A percentile compares a stretch with the other conserved stretches of the same genome.
phyloP scores from a whole-genome alignment of 2,888 invertebrate genomes.

The Lordiphosa andalusiaca region DNA sequence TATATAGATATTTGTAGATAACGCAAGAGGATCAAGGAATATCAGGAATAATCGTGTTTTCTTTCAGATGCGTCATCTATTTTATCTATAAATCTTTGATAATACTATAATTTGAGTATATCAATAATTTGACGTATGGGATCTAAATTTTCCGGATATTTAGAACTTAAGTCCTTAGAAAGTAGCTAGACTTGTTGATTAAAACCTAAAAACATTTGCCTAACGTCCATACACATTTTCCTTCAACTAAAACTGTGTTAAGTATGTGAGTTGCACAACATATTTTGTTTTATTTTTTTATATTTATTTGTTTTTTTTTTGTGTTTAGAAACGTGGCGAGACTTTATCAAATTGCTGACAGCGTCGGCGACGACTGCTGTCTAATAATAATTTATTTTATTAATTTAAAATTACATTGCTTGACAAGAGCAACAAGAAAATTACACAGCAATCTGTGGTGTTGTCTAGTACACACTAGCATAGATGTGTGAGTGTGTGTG shows the following conservation, averaged over 20 bases:
- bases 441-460: slow-evolving; percentile 51
- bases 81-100: no score
- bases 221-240: neutral
- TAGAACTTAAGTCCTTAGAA: no score
- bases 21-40: no score
- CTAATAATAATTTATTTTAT: slow-evolving; percentile 74
- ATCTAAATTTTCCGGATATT: no score
- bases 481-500: slow-evolving; percentile 11
- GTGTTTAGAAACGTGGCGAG: slow-evolving; percentile 33
- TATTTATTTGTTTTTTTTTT: slow-evolving; percentile 20
- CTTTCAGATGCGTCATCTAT: no score
- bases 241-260: slow-evolving; percentile 14
- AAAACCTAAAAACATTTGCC: no score
- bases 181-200: no score
- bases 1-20: no score
- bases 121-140: no score
- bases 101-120: no score
- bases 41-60: no score
- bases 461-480: slow-evolving; percentile 15
- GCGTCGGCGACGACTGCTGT: slow-evolving; percentile 36
- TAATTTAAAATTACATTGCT: slow-evolving; percentile 70
- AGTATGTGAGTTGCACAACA: slow-evolving; percentile 25
- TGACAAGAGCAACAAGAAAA: slow-evolving; percentile 69
- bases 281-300: no score
- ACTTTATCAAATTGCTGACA: slow-evolving; percentile 12